Conservation (phyloP, 2,888 invertebrate genomes). For the Spisula subtruncata region DNA sequence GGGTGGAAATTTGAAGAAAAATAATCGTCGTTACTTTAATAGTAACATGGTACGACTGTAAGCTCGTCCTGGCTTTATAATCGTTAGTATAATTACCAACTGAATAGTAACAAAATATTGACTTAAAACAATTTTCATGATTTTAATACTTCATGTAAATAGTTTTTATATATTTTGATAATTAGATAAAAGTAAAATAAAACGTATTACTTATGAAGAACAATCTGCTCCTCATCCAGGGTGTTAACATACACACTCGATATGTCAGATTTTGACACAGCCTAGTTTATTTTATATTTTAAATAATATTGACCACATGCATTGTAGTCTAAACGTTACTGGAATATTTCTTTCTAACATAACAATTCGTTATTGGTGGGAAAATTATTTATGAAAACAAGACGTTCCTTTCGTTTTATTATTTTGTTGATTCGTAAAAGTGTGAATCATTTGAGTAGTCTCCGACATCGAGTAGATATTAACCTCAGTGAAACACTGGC, state of each 20-base stretch:
- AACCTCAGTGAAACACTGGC: no score
- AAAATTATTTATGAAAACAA: conserved; percentile 8
- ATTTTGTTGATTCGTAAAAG: no score
- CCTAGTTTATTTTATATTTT: conserved; percentile 4
- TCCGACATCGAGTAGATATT: no score
- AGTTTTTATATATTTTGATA: conserved; percentile 57
- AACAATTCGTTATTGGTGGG: not conserved
- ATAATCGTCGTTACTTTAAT: conserved; percentile 47
- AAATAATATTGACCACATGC: not conserved
- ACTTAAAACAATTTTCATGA: conserved; percentile 7
- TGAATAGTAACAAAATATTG: conserved; percentile 9
- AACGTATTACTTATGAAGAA: not conserved
- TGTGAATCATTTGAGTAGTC: no score
- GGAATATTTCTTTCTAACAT: not conserved
- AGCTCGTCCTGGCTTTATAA: not conserved
- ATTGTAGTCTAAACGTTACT: not conserved
- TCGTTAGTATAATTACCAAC: not conserved
- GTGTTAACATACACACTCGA: not conserved
- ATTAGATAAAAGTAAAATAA: conserved; percentile 43
- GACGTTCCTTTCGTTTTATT: not conserved
- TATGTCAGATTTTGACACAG: conserved; percentile 12
- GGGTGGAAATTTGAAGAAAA: conserved; percentile 39
- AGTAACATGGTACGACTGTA: conserved; percentile 18
- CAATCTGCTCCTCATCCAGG: not conserved
- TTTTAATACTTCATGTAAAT: conserved; percentile 56